Conservation (phyloP, 2,113 vertebrate species). For the Burhinus bistriatus region DNA sequence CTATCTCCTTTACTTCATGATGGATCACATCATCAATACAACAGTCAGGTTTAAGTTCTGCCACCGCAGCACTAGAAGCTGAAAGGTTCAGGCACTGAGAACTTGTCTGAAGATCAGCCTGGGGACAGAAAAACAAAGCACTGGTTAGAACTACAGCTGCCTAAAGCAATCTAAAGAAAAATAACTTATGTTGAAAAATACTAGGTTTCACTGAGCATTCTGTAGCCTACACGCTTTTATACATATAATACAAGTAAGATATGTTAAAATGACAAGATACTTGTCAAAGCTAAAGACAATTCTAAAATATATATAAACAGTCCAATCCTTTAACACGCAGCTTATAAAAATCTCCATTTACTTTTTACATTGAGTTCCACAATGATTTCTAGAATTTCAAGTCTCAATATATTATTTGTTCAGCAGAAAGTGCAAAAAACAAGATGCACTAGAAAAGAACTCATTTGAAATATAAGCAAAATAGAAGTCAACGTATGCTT, state of each 20-base stretch:
- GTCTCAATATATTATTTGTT: not conserved
- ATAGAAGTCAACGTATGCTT: not conserved
- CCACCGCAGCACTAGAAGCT: conserved; percentile 89
- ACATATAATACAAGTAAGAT: not conserved
- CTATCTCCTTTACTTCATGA: conserved; percentile 98
- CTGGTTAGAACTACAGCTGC: not conserved
- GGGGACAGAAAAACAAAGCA: not conserved
- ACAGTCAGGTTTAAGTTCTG: conserved; percentile 91
- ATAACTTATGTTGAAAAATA: not conserved
- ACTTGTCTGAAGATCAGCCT: conserved; percentile 98
- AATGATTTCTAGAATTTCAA: not conserved
- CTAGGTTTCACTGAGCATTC: not conserved
- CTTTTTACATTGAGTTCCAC: not conserved
- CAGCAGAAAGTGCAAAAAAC: not conserved
- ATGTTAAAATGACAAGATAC: not conserved
- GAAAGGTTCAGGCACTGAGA: conserved; percentile 97
- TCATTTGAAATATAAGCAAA: not conserved
- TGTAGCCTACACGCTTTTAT: not conserved
- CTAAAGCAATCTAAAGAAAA: not conserved
- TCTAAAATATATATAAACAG: not conserved
- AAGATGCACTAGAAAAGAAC: not conserved
- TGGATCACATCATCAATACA: conserved; percentile 99
- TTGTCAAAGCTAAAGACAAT: not conserved
- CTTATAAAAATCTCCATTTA: not conserved
- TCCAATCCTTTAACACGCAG: not conserved